Percentiles rank a stretch among this genome's conserved stretches.
Evolutionary conservation across 2,113 vertebrate genomes (phyloP).

Genomic region (Thermophis baileyi): DNA sequence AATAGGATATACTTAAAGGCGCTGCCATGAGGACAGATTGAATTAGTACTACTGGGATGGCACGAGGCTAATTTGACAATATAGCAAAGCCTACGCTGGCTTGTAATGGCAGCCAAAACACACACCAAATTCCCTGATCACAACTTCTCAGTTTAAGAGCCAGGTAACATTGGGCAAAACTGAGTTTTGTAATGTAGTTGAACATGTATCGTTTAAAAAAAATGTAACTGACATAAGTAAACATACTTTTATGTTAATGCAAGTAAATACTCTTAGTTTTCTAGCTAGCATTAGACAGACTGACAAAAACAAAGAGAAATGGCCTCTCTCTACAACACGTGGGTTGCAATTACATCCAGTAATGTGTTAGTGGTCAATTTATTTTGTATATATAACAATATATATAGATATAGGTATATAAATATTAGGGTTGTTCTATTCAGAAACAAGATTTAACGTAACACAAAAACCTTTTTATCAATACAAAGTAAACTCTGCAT

Average conservation of each 20-base stretch:
- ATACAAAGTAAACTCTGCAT: conserved; percentile 74
- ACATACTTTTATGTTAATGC: conserved; percentile 64
- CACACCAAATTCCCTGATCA: conserved; percentile 29
- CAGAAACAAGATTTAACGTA: conserved; percentile 68
- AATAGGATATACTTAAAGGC: not conserved
- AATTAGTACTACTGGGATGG: conserved; percentile 16
- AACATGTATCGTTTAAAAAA: conserved; percentile 24
- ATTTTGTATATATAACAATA: conserved; percentile 61
- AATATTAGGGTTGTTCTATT: conserved; percentile 67
- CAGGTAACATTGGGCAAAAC: conserved; percentile 47
- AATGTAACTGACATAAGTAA: conserved; percentile 66
- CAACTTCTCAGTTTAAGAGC: conserved; percentile 47
- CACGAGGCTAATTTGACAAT: conserved; percentile 18
- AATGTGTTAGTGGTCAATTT: conserved; percentile 73
- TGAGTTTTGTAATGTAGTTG: conserved; percentile 53
- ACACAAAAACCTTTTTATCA: conserved; percentile 66
- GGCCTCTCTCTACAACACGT: conserved; percentile 57
- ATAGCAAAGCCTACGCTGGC: conserved; percentile 22
- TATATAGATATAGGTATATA: conserved; percentile 40
- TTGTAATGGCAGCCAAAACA: conserved; percentile 10
- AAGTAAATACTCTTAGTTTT: conserved; percentile 73
- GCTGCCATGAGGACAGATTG: conserved; percentile 39
- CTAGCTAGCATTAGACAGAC: conserved; percentile 72
- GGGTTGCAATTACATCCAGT: conserved; percentile 65
- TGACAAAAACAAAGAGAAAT: conserved; percentile 50